phyloP scores from a whole-genome alignment of 2,113 vertebrate species.

The Amphiprion ocellaris region DNA sequence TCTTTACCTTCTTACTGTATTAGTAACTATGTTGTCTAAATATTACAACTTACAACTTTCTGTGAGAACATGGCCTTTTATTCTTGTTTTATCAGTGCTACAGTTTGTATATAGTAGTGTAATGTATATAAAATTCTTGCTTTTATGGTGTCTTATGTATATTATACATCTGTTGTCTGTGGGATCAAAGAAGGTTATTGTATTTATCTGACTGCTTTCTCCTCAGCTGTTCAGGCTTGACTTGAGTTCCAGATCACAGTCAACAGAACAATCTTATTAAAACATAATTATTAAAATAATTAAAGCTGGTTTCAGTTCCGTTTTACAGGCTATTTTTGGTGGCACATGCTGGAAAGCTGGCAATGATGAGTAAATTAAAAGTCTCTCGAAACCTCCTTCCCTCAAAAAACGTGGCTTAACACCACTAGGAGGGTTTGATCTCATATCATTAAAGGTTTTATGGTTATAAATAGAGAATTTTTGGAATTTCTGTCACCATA shows the following conservation, averaged over 20 bases:
- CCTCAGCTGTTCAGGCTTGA: too few species aligned
- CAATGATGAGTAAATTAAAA: not conserved
- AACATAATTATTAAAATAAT: not conserved
- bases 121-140: too few species aligned
- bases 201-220: too few species aligned
- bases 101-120: too few species aligned
- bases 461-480: slow-evolving; percentile 65
- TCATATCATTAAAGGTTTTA: slow-evolving; percentile 63
- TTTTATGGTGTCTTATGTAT: too few species aligned
- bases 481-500: slow-evolving; percentile 62
- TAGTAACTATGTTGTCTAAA: too few species aligned
- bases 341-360: not conserved
- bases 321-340: not conserved
- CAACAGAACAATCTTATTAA: not conserved
- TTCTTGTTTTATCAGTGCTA: too few species aligned
- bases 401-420: slow-evolving; percentile 9
- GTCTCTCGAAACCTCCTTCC: slow-evolving; percentile 7
- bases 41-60: too few species aligned
- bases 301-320: not conserved
- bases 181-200: too few species aligned
- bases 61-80: too few species aligned
- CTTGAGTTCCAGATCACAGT: too few species aligned
- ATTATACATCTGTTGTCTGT: not conserved
- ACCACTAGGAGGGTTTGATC: slow-evolving; percentile 45
- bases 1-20: too few species aligned